These are phyloP conservation scores for Acleris sparsana DNA, from an alignment of 2,888 invertebrate species.

Conservation along the genomic window DNA sequence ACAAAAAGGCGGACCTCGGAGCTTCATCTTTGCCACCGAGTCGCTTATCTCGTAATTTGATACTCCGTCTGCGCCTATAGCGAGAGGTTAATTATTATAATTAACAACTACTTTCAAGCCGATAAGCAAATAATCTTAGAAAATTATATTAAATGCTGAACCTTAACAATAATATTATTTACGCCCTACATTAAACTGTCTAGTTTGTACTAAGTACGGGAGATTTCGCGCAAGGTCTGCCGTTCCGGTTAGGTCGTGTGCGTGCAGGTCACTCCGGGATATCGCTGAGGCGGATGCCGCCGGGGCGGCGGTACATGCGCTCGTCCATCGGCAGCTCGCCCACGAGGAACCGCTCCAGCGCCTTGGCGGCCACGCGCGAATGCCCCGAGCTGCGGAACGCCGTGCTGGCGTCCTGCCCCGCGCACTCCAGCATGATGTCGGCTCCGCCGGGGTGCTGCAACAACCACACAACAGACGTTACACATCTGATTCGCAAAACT, in stretches of 20 bases:
- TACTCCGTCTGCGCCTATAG: constrained; percentile 13
- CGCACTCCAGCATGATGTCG: constrained; percentile 92
- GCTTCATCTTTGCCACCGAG: constrained; percentile 12
- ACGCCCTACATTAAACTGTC: constrained; percentile 16
- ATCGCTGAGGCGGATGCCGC: constrained; percentile 83
- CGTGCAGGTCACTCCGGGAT: constrained; percentile 72
- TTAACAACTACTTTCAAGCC: constrained; percentile 24
- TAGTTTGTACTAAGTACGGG: constrained; percentile 20
- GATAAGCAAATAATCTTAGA: constrained; percentile 24
- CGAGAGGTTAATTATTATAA: constrained; percentile 27
- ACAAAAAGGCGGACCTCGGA: constrained; percentile 6
- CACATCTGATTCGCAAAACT: neutral
- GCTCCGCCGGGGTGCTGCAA: constrained; percentile 92
- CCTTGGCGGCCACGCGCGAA: constrained; percentile 85
- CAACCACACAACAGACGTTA: constrained; percentile 45
- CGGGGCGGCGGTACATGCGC: constrained; percentile 87
- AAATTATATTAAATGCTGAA: constrained; percentile 13
- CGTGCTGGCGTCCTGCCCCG: constrained; percentile 92
- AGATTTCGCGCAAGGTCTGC: neutral
- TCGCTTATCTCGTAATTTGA: constrained; percentile 25
- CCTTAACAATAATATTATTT: constrained; percentile 26
- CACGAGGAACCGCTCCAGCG: constrained; percentile 88
- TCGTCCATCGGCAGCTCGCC: constrained; percentile 90
- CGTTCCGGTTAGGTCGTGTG: neutral
- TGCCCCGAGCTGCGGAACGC: constrained; percentile 93